Evolutionary conservation across 2,113 vertebrate genomes (phyloP), one percentile per base, ranked within the genome.

Genomic region (Embiotoca jacksoni): DNA sequence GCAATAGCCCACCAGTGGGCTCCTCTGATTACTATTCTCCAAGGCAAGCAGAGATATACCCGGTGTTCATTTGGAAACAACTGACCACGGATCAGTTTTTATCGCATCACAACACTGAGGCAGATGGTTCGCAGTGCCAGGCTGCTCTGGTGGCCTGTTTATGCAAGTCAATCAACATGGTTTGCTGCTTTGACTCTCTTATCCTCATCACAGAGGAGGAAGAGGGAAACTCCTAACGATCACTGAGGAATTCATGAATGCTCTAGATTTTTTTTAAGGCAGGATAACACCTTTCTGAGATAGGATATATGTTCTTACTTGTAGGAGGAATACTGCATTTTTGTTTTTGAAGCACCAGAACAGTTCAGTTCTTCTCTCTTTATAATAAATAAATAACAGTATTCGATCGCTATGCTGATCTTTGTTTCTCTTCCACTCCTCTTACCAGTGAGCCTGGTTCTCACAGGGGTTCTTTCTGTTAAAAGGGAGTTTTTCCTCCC

Each of bases 11-110:
- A 39, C 64, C 72, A 55, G 60, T 64, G 55, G 57, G 41, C 44
- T 60, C 49, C 58, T 83, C 65, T 77, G 82, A 83, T 84, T 72
- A 41, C 44, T 54, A 59, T 74, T 87, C 71, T 60, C 54, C 75
- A 57, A 72, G 55, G 69, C 30, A 36, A 59, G 47, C 37, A 41
- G 56, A 80, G 36, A 77, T 81, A 78, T 60, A 0, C 39, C 41
- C 37, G 6, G 11, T 13, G 0, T 76, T 23, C 64, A 54, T 56
- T 37, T 50, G 64, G 64, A 75, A 7, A 46, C 41, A 50, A 9
- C 71, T 83, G 79, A 78, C 74, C 78, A 57, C 30, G 36, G 75
- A 87, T 86, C 86, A 85, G 80, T 65, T 49, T 10, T 16, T 35
- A n/a, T 80, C 31, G 70, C 57, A 72, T 44, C 9, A 35, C 57